Percentiles rank a stretch among this genome's conserved stretches.
Conservation (phyloP, 2,797 vertebrate genomes). For the Kryptolebias ocellatus region DNA sequence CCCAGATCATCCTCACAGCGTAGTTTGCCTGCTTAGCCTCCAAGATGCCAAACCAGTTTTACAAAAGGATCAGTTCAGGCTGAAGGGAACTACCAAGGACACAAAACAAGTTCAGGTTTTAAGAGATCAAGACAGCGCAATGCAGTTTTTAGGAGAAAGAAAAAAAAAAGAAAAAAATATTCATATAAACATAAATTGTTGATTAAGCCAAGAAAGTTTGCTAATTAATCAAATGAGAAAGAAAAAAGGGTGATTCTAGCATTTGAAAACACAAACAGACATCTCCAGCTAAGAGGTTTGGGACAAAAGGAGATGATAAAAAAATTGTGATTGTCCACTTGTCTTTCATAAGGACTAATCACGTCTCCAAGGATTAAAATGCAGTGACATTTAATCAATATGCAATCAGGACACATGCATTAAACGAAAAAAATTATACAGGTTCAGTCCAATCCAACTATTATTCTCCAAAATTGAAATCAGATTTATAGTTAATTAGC, state of each 20-base stretch:
- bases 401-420: slow-evolving; percentile 12
- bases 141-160: slow-evolving; percentile 6
- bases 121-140: background rate
- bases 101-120: slow-evolving; percentile 2
- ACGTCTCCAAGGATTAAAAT: slow-evolving; percentile 2
- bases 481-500: background rate
- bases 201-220: slow-evolving; percentile 7
- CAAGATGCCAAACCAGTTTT: background rate
- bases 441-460: slow-evolving; percentile 14
- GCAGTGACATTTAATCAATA: slow-evolving; percentile 18
- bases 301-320: slow-evolving; percentile 24
- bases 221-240: slow-evolving; percentile 15
- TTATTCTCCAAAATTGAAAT: background rate
- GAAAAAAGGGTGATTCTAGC: slow-evolving; percentile 4
- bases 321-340: slow-evolving; percentile 14
- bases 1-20: slow-evolving; percentile 1
- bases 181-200: background rate
- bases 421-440: slow-evolving; percentile 15
- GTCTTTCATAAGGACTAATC: slow-evolving; percentile 14
- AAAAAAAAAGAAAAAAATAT: slow-evolving; percentile 15
- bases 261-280: slow-evolving; percentile 11
- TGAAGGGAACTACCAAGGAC: too few species aligned
- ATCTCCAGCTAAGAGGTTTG: slow-evolving; percentile 15
- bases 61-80: background rate
- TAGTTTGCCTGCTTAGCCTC: background rate